Base-by-base conservation (phyloP, 2,113 vertebrate species). In the Turdus rufiventris region DNA sequence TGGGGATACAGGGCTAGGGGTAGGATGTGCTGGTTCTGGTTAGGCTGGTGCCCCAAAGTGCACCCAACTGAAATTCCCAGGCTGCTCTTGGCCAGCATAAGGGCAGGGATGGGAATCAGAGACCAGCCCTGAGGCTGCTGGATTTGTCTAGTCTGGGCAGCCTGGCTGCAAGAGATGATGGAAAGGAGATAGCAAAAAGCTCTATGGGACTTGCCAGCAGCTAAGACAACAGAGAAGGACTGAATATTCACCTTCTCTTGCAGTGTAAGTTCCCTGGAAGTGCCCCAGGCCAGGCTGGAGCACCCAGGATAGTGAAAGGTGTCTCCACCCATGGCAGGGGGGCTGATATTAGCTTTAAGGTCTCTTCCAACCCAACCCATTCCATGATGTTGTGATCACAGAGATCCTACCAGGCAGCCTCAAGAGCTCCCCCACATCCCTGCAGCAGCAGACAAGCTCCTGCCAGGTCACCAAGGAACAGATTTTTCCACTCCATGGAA, bases 351-450 rank as follows among this genome's bases (percentile, higher is more conserved):
- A 53, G 45, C 40, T 68, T 54, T 19, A 28, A 62, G 18, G 56
- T 42, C 48, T 31, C 71, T 68, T 61, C 47, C 70, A 31, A 54
- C 25, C 19, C 78, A 75, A 31, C 7, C 24, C 25, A 31, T 23
- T 31, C 20, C 47, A 54, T 0, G 0, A 36, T 28, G 68, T 61
- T 12, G 10, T 31, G n/a, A 5, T 31, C 14, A 36, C 8, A 48
- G 42, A 86, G 61, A 38, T 47, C 16, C 48, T 51, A 71, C 6
- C 9, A 36, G 36, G 73, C 33, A 87, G 36, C 23, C 28, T 38
- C 45, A 78, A 25, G 36, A 56, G 58, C 62, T 78, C 57, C 9
- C 51, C 24, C 5, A 2, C 5, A 28, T 25, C 57, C 36, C 78
- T 33, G 43, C 8, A 33, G 60, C 71, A 87, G 40, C 45, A 91